A percentile compares a stretch with the other conserved stretches of the same genome.
phyloP scores from a whole-genome alignment of 2,113 vertebrate species.

The Nanorana parkeri region DNA sequence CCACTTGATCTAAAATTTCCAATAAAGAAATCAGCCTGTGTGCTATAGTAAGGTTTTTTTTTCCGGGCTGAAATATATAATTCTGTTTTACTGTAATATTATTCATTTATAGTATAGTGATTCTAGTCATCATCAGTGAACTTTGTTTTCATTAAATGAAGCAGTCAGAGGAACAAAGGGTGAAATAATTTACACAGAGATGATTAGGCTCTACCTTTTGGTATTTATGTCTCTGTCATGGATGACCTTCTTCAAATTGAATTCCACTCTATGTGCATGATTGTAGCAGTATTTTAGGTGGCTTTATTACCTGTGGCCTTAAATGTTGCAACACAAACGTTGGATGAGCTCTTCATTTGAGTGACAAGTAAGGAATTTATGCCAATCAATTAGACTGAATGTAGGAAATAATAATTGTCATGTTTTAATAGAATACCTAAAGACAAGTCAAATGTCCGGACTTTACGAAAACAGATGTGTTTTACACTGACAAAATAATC shows the following conservation, averaged over 20 bases:
- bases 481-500: slow-evolving; percentile 4
- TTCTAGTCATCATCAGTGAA: slow-evolving; percentile 14
- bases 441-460: neutral
- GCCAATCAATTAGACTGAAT: neutral
- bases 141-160: slow-evolving; percentile 38
- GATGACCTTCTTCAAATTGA: slow-evolving; percentile 41
- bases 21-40: neutral
- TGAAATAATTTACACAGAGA: slow-evolving; percentile 27
- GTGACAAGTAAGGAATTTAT: neutral
- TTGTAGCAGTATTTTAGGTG: slow-evolving; percentile 24
- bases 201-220: slow-evolving; percentile 27
- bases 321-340: neutral
- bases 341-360: neutral
- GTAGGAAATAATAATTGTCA: neutral
- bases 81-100: neutral
- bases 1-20: neutral
- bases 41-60: neutral
- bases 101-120: neutral
- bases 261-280: neutral
- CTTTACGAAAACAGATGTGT: neutral
- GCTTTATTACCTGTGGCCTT: slow-evolving; percentile 20
- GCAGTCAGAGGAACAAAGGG: neutral
- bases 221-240: slow-evolving; percentile 32
- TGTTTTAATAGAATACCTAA: neutral
- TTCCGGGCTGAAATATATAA: neutral